These are phyloP conservation scores for Pluvianellus socialis DNA, from an alignment of 2,113 vertebrate genomes.

Conservation along the genomic window DNA sequence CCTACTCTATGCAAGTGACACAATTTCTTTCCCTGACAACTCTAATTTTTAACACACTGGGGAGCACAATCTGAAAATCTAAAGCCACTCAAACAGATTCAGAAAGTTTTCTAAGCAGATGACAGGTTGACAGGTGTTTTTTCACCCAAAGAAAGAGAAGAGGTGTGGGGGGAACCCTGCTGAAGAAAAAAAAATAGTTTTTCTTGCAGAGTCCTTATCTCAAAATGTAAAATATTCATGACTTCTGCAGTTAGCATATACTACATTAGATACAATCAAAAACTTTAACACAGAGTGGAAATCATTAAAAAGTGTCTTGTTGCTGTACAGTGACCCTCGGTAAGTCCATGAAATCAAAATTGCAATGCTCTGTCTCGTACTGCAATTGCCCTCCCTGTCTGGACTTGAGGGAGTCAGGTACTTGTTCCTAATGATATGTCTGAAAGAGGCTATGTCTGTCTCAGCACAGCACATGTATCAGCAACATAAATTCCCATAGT, in stretches of 20 bases:
- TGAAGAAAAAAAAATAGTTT: not conserved
- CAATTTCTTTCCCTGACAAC: constrained; percentile 43
- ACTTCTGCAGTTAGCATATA: not conserved
- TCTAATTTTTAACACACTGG: constrained; percentile 53
- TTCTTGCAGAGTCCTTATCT: not conserved
- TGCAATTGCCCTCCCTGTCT: not conserved
- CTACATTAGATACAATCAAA: constrained; percentile 12
- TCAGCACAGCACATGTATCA: not conserved
- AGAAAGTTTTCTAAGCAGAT: constrained; percentile 39
- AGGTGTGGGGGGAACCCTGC: accelerated
- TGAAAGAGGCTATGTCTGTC: not conserved
- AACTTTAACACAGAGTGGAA: constrained; percentile 28
- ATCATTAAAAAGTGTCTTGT: constrained; percentile 4
- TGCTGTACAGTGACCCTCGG: not conserved
- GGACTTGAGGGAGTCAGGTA: not conserved
- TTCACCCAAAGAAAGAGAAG: not conserved
- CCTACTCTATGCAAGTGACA: not conserved
- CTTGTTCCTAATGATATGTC: not conserved
- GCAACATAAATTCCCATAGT: not conserved
- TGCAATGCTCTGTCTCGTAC: not conserved
- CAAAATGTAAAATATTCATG: constrained; percentile 41
- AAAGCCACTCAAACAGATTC: constrained; percentile 42
- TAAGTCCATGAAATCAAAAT: constrained; percentile 12
- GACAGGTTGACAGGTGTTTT: not conserved
- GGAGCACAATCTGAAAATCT: constrained; percentile 19